Evolutionary conservation across 2,797 vertebrate species (phyloP).

Genomic region (Pipistrellus pipistrellus): DNA sequence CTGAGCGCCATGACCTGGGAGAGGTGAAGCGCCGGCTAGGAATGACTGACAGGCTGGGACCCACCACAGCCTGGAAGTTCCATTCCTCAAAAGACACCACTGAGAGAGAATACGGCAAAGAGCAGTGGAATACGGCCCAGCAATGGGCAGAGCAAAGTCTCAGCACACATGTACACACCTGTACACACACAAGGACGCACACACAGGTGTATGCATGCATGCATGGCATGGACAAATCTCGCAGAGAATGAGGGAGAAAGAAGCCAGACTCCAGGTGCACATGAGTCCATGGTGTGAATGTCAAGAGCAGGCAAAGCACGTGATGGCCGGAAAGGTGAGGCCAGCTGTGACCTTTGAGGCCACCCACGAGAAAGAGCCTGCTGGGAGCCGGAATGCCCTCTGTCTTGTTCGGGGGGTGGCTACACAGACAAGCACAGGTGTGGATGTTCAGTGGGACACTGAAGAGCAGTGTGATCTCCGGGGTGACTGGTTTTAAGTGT

Average conservation of each 20-base stretch:
- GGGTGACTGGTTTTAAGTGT: not conserved
- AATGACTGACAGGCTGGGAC: too few species aligned
- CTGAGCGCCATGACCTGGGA: fast-evolving
- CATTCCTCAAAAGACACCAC: not conserved
- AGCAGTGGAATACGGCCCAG: not conserved
- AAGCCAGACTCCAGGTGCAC: not conserved
- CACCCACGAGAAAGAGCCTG: not conserved
- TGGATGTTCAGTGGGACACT: fast-evolving
- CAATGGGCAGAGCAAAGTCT: not conserved
- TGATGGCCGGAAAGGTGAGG: not conserved
- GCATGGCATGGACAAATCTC: fast-evolving
- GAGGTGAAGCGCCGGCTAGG: fast-evolving
- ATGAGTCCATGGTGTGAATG: not conserved
- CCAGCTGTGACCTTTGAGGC: not conserved
- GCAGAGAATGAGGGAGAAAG: not conserved
- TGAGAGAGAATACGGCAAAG: not conserved
- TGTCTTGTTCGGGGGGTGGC: not conserved
- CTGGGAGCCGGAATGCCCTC: not conserved
- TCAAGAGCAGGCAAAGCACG: not conserved
- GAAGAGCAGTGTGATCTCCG: not conserved
- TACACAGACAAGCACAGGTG: not conserved
- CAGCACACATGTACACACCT: not conserved
- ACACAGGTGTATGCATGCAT: not conserved
- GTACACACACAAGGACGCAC: not conserved
- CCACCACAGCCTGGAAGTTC: not conserved